Evolutionary conservation across 1,140 invertebrate species (phyloP).

Genomic region (Heliconius hermathena): DNA sequence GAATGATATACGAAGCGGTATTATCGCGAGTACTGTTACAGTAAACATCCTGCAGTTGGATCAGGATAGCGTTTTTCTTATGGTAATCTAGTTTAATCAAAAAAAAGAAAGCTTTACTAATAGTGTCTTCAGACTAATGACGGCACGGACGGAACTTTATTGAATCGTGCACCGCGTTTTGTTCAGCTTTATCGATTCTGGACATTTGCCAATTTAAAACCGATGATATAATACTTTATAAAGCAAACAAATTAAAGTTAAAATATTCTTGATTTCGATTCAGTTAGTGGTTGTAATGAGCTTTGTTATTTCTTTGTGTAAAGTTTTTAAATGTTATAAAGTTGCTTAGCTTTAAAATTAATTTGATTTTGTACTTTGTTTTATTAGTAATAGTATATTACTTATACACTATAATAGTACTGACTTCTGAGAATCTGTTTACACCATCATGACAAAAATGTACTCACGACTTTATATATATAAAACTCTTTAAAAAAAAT

Average conservation of each 20-base stretch:
- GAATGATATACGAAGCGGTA: too few species aligned
- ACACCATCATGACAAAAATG: too few species aligned
- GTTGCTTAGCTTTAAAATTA: neutral
- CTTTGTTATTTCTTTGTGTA: slow-evolving; percentile 5
- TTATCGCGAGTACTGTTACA: too few species aligned
- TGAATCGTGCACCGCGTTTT: slow-evolving; percentile 15
- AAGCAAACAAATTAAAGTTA: slow-evolving; percentile 12
- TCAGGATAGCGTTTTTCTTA: neutral
- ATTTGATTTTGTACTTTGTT: too few species aligned
- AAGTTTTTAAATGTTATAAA: neutral
- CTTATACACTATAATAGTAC: too few species aligned
- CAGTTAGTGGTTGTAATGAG: slow-evolving; percentile 2
- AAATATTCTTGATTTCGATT: slow-evolving; percentile 6
- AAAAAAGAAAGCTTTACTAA: slow-evolving; percentile 22
- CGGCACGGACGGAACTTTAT: neutral
- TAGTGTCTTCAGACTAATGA: slow-evolving; percentile 25
- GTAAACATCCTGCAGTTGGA: too few species aligned
- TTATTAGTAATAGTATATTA: too few species aligned
- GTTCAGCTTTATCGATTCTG: slow-evolving; percentile 5
- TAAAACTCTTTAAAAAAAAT: too few species aligned
- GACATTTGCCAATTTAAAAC: slow-evolving; percentile 1
- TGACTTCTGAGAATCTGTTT: too few species aligned
- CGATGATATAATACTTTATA: slow-evolving; percentile 1
- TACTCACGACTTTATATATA: too few species aligned
- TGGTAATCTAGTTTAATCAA: slow-evolving; percentile 28